Percentiles rank a stretch among this genome's conserved stretches.
phyloP scores from a whole-genome alignment of 2,888 invertebrate species.

The Brassicogethes aeneus region DNA sequence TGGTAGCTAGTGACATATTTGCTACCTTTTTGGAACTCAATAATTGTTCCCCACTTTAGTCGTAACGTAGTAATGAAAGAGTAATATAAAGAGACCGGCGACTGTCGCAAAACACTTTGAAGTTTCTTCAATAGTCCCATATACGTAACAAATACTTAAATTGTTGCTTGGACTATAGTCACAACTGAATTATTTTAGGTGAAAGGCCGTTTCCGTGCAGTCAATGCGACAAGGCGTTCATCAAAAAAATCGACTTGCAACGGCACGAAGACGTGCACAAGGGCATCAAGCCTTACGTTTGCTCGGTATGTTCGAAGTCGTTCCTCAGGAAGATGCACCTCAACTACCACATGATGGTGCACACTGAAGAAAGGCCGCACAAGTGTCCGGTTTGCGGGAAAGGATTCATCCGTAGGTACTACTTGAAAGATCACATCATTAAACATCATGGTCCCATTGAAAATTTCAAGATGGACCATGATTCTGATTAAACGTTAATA shows the following conservation, averaged over 20 bases:
- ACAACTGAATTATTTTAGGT: too few species aligned
- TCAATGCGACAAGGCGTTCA: slow-evolving; percentile 28
- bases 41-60: too few species aligned
- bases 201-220: slow-evolving; percentile 27
- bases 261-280: slow-evolving; percentile 29
- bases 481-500: neutral
- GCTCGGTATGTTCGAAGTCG: slow-evolving; percentile 26
- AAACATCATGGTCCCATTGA: slow-evolving; percentile 21
- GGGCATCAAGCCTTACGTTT: slow-evolving; percentile 26
- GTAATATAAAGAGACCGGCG: too few species aligned
- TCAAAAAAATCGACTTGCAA: slow-evolving; percentile 30
- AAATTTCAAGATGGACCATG: neutral
- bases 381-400: slow-evolving; percentile 28
- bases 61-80: too few species aligned
- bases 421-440: slow-evolving; percentile 27
- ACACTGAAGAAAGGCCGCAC: slow-evolving; percentile 30
- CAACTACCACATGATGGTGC: slow-evolving; percentile 29
- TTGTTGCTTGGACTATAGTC: too few species aligned
- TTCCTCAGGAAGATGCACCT: slow-evolving; percentile 28
- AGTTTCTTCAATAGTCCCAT: too few species aligned
- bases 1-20: too few species aligned
- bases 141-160: too few species aligned
- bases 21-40: too few species aligned
- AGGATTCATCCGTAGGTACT: slow-evolving; percentile 30
- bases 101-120: too few species aligned